Evolutionary conservation across 2,113 vertebrate species (phyloP).

Genomic region (Pteronura brasiliensis): DNA sequence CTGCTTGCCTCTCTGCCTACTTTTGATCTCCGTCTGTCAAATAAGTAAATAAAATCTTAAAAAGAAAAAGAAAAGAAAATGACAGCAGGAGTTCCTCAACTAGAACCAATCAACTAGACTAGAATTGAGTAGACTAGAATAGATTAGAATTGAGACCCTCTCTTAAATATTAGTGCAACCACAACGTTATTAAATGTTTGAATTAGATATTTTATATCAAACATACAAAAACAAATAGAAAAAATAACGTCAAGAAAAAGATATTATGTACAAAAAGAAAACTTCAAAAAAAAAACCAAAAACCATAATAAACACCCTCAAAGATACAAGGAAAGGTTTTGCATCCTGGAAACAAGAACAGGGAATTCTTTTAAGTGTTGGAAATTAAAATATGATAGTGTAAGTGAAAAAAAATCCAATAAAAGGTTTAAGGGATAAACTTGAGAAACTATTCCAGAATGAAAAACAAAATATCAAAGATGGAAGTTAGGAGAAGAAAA

Average conservation of each 20-base stretch:
- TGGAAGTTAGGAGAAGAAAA: neutral
- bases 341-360: neutral
- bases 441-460: neutral
- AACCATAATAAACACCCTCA: neutral
- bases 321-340: neutral
- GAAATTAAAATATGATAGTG: neutral
- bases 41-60: too few relatives aligned
- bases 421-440: neutral
- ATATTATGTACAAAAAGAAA: neutral
- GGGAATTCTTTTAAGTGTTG: neutral
- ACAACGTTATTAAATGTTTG: neutral
- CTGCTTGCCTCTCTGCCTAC: too few relatives aligned
- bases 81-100: neutral
- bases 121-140: neutral
- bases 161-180: neutral
- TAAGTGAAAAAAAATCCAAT: neutral
- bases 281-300: neutral
- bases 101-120: neutral
- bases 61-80: neutral
- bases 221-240: neutral
- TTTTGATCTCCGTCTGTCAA: too few relatives aligned
- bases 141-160: neutral
- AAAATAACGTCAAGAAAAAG: neutral
- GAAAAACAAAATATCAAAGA: conserved; percentile 8
- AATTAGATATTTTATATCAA: neutral